Evolutionary conservation across 2,888 invertebrate species (phyloP).

Genomic region (Coelinius sp.): DNA sequence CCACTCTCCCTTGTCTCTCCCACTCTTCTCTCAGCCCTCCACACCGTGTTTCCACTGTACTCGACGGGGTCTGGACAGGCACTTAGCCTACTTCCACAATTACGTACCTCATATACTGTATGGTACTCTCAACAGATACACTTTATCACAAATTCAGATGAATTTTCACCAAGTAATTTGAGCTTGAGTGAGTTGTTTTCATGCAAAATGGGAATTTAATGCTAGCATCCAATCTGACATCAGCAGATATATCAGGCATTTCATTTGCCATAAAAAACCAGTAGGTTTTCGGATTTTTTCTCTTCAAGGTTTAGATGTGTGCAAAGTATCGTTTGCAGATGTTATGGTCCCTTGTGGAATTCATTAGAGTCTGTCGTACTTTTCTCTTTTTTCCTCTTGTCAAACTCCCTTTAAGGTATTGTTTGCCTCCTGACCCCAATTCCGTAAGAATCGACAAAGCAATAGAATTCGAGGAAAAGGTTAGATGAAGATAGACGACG

Average conservation of each 20-base stretch:
- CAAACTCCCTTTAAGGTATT: background rate
- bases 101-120: background rate
- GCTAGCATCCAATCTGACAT: background rate
- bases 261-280: background rate
- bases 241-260: background rate
- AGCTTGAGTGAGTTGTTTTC: background rate
- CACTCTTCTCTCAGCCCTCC: background rate
- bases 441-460: slow-evolving; percentile 3
- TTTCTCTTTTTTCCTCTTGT: background rate
- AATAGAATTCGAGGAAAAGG: slow-evolving; percentile 18
- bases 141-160: slow-evolving; percentile 3
- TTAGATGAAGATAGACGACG: background rate
- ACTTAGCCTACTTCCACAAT: slow-evolving; percentile 32
- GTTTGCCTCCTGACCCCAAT: background rate
- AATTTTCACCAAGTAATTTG: slow-evolving; percentile 1
- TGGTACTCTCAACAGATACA: background rate
- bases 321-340: background rate
- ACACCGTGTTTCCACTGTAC: background rate
- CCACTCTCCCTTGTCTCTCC: slow-evolving; percentile 1
- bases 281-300: background rate
- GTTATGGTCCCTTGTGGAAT: background rate
- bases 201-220: background rate
- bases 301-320: background rate
- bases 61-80: slow-evolving; percentile 12
- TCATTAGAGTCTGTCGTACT: background rate